These are phyloP conservation scores for Vicugna pacos DNA, from an alignment of 2,113 vertebrate species.

Conservation along the genomic window DNA sequence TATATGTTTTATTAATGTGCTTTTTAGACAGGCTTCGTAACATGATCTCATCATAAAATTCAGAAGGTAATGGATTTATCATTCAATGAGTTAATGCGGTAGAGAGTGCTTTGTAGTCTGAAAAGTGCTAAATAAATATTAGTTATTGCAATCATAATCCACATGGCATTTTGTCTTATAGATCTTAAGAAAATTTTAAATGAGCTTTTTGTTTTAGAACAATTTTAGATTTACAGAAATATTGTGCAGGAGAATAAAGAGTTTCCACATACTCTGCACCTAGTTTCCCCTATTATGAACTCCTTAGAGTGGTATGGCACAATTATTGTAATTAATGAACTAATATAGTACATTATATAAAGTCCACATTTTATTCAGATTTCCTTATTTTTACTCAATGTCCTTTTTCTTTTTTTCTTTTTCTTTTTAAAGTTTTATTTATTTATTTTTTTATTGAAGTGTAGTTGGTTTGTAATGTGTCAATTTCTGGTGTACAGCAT, in stretches of 20 bases:
- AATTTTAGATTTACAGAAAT: constrained; percentile 62
- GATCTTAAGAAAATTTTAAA: constrained; percentile 52
- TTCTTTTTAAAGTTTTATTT: no score
- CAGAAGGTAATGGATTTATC: constrained; percentile 81
- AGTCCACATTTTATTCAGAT: neutral
- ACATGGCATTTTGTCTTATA: constrained; percentile 54
- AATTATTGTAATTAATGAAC: constrained; percentile 12
- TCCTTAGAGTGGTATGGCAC: neutral
- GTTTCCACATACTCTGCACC: neutral
- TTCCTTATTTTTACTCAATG: neutral
- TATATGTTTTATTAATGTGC: constrained; percentile 83
- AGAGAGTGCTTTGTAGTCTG: constrained; percentile 66
- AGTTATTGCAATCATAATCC: constrained; percentile 66
- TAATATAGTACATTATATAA: constrained; percentile 24
- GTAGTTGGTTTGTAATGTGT: no score
- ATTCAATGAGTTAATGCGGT: constrained; percentile 74
- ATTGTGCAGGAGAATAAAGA: neutral
- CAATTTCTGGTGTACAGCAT: no score
- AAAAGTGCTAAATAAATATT: constrained; percentile 76
- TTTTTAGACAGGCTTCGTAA: constrained; percentile 78
- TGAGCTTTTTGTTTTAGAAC: constrained; percentile 36
- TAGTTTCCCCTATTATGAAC: neutral
- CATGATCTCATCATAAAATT: constrained; percentile 81
- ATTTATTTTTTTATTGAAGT: no score
- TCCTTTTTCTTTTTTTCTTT: neutral